These are phyloP conservation scores for Ceyx margarethae DNA, from an alignment of 2,113 vertebrate genomes.

Conservation along the genomic window DNA sequence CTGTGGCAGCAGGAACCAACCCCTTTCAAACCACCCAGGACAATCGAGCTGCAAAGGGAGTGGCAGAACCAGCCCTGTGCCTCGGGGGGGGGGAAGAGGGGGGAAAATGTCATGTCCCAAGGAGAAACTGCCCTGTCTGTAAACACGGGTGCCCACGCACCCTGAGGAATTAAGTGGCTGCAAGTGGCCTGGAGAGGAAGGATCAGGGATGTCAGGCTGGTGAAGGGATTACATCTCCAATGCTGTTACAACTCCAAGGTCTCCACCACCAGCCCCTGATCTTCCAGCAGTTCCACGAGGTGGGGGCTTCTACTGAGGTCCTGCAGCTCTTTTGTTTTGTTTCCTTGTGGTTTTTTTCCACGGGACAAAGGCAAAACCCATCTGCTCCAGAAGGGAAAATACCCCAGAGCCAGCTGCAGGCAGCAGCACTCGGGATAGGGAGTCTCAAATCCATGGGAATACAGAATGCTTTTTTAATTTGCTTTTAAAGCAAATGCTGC, in stretches of 20 bases:
- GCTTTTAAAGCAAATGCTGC: conserved; percentile 68
- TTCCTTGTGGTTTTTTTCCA: background rate
- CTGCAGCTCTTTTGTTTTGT: background rate
- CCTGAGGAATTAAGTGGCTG: background rate
- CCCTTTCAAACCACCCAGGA: background rate
- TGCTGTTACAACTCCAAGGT: background rate
- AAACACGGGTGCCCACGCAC: background rate
- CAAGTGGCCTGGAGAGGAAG: background rate
- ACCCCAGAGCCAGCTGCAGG: conserved; percentile 32
- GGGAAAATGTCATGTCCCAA: conserved; percentile 1
- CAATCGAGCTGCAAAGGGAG: background rate
- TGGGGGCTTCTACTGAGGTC: background rate
- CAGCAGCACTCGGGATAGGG: conserved; percentile 27
- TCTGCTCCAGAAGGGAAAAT: conserved; percentile 28
- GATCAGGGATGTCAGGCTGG: conserved; percentile 25
- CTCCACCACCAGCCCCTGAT: background rate
- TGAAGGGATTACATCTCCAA: conserved; percentile 20
- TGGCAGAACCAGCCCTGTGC: background rate
- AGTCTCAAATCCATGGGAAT: conserved; percentile 12
- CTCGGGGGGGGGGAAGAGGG: background rate
- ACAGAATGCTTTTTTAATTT: conserved; percentile 58
- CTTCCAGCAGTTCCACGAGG: background rate
- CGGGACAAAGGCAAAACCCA: background rate
- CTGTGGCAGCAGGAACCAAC: background rate
- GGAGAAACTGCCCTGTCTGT: conserved; percentile 32